Percentiles rank a stretch among this genome's conserved stretches.
phyloP scores from a whole-genome alignment of 1,140 invertebrate genomes.

The Agraylea sexmaculata region DNA sequence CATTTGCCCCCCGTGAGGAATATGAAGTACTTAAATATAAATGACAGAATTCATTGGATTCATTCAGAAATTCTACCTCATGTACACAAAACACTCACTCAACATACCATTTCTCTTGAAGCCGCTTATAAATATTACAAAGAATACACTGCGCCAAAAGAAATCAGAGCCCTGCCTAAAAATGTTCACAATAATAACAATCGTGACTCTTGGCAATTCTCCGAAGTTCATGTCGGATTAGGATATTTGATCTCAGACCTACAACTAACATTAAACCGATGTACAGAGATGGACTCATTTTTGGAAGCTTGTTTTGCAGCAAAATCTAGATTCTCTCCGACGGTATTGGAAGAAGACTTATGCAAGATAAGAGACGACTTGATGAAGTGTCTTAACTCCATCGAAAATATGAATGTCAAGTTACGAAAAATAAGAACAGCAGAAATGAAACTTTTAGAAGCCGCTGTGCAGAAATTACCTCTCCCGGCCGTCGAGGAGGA shows the following conservation, averaged over 20 bases:
- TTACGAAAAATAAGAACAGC: constrained; percentile 13
- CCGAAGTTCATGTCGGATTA: constrained; percentile 11
- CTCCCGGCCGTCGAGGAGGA: constrained; percentile 16
- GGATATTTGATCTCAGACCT: constrained; percentile 8
- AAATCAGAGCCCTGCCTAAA: constrained; percentile 8
- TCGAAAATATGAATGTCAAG: constrained; percentile 10
- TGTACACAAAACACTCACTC: constrained; percentile 10
- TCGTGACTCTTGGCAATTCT: constrained; percentile 15
- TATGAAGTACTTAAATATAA: constrained; percentile 27
- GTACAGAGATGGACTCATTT: constrained; percentile 15
- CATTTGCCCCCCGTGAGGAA: constrained; percentile 24
- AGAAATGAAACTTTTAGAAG: constrained; percentile 17
- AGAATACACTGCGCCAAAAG: constrained; percentile 3
- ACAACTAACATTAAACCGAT: constrained; percentile 6
- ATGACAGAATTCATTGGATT: constrained; percentile 34
- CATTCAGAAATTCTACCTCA: constrained; percentile 26
- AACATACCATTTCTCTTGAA: constrained; percentile 5
- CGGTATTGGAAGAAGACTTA: constrained; percentile 14
- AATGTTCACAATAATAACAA: too few species aligned
- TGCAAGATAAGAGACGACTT: constrained; percentile 10
- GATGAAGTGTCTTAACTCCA: constrained; percentile 10
- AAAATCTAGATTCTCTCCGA: constrained; percentile 17
- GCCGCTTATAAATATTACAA: constrained; percentile 9
- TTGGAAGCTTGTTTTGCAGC: constrained; percentile 16
- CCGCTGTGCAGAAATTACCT: constrained; percentile 13